phyloP scores from a whole-genome alignment of 2,797 vertebrate genomes.

The Harpia harpyja region DNA sequence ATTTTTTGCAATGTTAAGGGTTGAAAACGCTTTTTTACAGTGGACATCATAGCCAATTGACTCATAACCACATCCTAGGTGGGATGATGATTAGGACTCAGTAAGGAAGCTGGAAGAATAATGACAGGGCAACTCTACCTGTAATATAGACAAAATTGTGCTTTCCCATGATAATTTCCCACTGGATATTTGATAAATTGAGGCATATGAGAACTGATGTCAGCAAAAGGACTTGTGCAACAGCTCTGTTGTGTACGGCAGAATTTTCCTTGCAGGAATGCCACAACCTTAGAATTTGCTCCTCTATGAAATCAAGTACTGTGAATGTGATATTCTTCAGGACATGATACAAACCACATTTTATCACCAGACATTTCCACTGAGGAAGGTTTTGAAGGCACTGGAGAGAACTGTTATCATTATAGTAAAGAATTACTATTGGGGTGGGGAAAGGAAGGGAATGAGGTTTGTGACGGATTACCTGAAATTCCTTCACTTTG shows the following conservation, averaged over 20 bases:
- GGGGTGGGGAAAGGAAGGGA: not conserved
- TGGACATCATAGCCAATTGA: not conserved
- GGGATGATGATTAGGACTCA: not conserved
- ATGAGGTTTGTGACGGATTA: not conserved
- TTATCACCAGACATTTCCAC: not conserved
- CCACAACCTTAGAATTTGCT: not conserved
- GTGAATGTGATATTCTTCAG: not conserved
- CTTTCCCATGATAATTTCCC: not conserved
- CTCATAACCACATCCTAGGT: not conserved
- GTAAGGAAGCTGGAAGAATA: not conserved
- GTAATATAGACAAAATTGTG: not conserved
- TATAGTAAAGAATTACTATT: not conserved
- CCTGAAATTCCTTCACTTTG: not conserved
- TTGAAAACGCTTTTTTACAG: not conserved
- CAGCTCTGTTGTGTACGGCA: not conserved
- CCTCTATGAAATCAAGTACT: not conserved
- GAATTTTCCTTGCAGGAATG: not conserved
- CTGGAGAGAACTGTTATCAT: not conserved
- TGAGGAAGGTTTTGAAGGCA: not conserved
- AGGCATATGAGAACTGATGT: not conserved
- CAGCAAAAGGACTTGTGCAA: not conserved
- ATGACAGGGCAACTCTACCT: not conserved
- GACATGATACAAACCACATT: not conserved
- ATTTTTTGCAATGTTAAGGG: not conserved
- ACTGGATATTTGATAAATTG: not conserved